Percentiles rank a stretch among this genome's conserved stretches.
Evolutionary conservation across 2,113 vertebrate genomes (phyloP).

Genomic region (Bubo bubo): DNA sequence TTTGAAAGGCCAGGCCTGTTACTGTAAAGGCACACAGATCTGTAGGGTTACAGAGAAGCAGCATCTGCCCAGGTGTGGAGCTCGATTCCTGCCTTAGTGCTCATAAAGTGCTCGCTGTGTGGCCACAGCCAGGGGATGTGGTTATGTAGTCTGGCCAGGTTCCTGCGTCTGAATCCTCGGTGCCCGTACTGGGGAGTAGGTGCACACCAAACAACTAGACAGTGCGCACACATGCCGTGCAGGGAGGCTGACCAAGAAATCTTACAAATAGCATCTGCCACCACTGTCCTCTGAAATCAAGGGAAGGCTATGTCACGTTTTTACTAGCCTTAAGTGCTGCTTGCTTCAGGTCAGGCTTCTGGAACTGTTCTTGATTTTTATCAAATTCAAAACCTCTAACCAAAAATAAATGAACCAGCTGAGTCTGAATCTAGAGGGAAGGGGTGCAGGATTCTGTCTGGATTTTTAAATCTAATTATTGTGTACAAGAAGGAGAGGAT

Average conservation of each 20-base stretch:
- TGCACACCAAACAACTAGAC: neutral
- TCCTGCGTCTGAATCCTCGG: neutral
- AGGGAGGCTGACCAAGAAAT: neutral
- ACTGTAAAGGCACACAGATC: neutral
- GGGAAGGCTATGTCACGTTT: neutral
- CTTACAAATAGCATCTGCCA: neutral
- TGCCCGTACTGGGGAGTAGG: neutral
- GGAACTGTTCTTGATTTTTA: neutral
- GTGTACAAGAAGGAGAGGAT: neutral
- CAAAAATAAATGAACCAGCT: neutral
- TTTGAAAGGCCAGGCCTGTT: neutral
- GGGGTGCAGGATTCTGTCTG: accelerated
- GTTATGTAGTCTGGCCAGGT: neutral
- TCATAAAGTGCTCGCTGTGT: neutral
- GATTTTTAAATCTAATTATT: neutral
- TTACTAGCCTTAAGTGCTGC: neutral
- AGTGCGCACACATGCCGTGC: neutral
- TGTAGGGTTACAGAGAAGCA: neutral
- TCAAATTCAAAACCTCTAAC: neutral
- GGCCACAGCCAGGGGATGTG: neutral
- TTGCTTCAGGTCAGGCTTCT: neutral
- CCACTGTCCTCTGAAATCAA: neutral
- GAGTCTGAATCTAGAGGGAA: neutral
- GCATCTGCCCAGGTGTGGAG: neutral
- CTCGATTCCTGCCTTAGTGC: neutral